Base-by-base conservation (phyloP, 2,888 invertebrate genomes). In the Ligdia adustata region DNA sequence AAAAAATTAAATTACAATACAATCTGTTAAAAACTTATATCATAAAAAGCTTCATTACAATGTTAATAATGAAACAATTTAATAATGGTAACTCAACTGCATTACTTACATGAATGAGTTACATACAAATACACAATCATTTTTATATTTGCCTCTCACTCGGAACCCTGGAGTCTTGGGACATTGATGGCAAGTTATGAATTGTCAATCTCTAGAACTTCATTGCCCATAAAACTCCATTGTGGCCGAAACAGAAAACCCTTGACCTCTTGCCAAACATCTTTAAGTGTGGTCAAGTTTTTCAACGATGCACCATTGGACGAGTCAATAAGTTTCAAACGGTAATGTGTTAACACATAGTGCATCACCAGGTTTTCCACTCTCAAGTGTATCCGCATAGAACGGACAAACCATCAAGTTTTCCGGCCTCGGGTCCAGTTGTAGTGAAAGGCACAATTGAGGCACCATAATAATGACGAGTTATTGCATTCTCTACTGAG, bases 321-420 rank as follows among this genome's bases (percentile, higher is more conserved):
- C 49, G 58, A 59, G 62, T 68, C 64, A 60, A 11, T 67, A 59
- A 38, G 32, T 52, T 66, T 62, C 60, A 57, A 66, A 66, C 62
- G 55, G 57, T 43, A 57, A 48, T 57, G 40, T 58, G 42, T 51
- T 32, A 69, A 65, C 66, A 61, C 58, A 55, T 64, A 78, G 85
- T 89, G 90, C 90, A 90, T 90, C 90, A 90, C 89, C 88, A 90
- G 90, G 90, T 90, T 90, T 89, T 90, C 89, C 68, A 76, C 88
- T 88, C 64, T 90, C 90, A 88, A 88, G 89, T 90, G 81, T 78
- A 85, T 90, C 90, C 90, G 83, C 65, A 62, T 53, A 59, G 64
- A 57, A 84, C 86, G 89, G 90, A 90, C 89, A 89, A 76, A 90
- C 90, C 83, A 84, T 90, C 90, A 85, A 90, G 90, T 72, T 82